Percentiles rank a stretch among this genome's conserved stretches.
These are phyloP conservation scores for Chloromyia formosa DNA, from an alignment of 2,888 invertebrate species.

Conservation along the genomic window DNA sequence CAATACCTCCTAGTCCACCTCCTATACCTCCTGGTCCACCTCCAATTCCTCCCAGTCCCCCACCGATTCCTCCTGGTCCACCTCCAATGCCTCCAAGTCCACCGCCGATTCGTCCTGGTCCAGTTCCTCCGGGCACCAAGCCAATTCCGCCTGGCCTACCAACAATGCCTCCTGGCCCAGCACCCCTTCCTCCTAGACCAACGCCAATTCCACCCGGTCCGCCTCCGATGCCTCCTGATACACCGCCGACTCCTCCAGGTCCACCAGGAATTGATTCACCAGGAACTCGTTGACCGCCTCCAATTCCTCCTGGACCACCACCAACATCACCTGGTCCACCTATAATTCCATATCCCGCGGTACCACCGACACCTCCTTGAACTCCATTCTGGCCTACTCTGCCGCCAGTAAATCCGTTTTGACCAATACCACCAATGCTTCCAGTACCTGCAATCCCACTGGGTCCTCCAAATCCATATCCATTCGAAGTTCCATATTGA, in stretches of 20 bases:
- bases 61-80: background rate
- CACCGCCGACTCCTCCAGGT: background rate
- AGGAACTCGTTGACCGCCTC: background rate
- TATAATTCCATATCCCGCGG: too few species aligned
- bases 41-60: background rate
- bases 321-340: background rate
- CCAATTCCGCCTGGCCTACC: background rate
- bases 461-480: background rate
- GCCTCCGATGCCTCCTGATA: background rate
- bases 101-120: background rate
- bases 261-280: background rate
- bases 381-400: background rate
- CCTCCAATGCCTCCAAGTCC: slow-evolving; percentile 50
- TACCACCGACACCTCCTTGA: background rate
- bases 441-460: background rate
- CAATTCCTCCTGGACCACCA: background rate
- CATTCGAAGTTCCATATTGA: background rate
- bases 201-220: slow-evolving; percentile 1
- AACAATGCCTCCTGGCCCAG: background rate
- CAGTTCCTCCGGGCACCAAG: background rate
- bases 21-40: slow-evolving; percentile 29
- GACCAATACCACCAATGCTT: background rate
- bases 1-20: slow-evolving; percentile 43
- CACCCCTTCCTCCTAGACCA: background rate
- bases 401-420: background rate